Conservation (phyloP, 2,113 vertebrate species). For the Gnathonemus echidnorhynchus region DNA sequence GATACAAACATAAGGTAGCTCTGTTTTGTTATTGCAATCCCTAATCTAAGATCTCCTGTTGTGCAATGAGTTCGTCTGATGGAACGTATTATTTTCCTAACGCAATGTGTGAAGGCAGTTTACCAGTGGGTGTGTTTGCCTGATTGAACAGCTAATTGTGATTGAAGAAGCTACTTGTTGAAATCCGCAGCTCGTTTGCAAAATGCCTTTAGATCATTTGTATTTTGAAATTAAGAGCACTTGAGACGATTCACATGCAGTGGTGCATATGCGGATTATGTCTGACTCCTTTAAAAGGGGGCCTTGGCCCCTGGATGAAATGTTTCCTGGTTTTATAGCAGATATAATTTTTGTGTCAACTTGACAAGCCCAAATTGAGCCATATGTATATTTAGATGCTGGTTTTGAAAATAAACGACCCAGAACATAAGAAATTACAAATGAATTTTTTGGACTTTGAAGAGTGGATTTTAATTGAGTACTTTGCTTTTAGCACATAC, state of each 20-base stretch:
- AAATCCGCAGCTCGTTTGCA: neutral
- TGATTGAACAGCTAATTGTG: neutral
- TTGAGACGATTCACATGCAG: neutral
- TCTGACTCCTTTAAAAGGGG: neutral
- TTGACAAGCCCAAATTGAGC: neutral
- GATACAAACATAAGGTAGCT: neutral
- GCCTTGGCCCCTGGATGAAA: neutral
- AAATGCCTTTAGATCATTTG: neutral
- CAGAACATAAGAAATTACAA: neutral
- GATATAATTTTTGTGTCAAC: slow-evolving; percentile 11
- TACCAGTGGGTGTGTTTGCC: neutral
- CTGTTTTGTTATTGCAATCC: neutral
- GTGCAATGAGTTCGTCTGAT: neutral
- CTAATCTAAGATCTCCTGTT: neutral
- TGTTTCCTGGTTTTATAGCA: neutral
- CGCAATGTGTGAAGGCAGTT: neutral
- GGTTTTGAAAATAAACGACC: neutral
- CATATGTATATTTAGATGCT: neutral
- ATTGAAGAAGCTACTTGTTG: slow-evolving; percentile 2
- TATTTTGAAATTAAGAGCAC: slow-evolving; percentile 9
- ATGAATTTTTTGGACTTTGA: neutral
- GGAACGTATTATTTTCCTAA: neutral
- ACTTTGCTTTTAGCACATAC: neutral
- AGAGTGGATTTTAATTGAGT: neutral
- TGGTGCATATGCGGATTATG: neutral